Percentiles rank a stretch among this genome's conserved stretches.
Conservation (phyloP, 1,140 invertebrate genomes). For the Limonius californicus region DNA sequence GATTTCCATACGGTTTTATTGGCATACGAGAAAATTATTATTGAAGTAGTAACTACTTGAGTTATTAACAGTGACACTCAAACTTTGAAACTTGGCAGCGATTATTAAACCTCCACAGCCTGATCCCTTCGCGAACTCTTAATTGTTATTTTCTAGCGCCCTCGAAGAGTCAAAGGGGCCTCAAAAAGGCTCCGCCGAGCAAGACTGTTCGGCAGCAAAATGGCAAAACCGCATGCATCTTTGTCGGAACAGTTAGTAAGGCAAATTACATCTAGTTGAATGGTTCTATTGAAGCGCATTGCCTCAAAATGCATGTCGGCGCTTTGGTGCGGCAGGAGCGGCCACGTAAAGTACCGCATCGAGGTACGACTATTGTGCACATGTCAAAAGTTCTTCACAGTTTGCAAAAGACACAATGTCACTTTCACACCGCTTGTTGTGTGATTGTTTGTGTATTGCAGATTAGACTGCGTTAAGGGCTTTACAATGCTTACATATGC, state of each 20-base stretch:
- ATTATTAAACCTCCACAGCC: too few species aligned
- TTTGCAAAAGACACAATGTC: slow-evolving; percentile 41
- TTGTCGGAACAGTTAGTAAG: slow-evolving; percentile 39
- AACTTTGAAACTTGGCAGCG: too few species aligned
- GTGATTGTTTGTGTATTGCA: slow-evolving; percentile 42
- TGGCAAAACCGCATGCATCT: slow-evolving; percentile 9
- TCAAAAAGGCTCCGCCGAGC: too few species aligned
- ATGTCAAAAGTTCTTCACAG: slow-evolving; percentile 40
- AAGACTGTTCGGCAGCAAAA: not conserved
- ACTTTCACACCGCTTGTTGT: slow-evolving; percentile 41
- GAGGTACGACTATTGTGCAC: slow-evolving; percentile 35
- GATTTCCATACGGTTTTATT: too few species aligned
- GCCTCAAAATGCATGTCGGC: slow-evolving; percentile 19
- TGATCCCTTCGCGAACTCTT: too few species aligned
- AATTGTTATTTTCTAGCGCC: too few species aligned
- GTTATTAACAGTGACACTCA: too few species aligned
- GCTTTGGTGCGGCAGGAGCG: slow-evolving; percentile 31
- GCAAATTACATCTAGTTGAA: slow-evolving; percentile 39
- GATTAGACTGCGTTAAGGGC: slow-evolving; percentile 31
- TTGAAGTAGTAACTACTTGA: too few species aligned
- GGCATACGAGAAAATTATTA: too few species aligned
- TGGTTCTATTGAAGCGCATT: slow-evolving; percentile 34
- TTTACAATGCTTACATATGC: slow-evolving; percentile 7
- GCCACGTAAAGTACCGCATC: slow-evolving; percentile 38
- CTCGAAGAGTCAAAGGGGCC: too few species aligned